Evolutionary conservation across 2,797 vertebrate species (phyloP), one percentile per base, ranked within the genome.

Genomic region (Pseudochromis fuscus): DNA sequence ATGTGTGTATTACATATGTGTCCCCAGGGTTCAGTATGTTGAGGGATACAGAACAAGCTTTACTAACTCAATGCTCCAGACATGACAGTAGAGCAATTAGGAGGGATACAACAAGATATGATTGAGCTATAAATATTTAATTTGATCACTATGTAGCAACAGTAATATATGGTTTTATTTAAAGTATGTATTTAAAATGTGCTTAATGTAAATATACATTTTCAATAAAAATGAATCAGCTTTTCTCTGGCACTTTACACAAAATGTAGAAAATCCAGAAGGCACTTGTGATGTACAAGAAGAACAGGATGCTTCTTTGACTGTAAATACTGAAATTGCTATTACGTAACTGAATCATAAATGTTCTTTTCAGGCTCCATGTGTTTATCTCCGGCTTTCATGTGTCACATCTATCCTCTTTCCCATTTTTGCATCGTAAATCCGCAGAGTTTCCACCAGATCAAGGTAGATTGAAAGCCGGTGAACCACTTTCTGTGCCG

Each of bases 381-480:
- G 28, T 25, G 9, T 77, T 68, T 49, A 64, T 67, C 30, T 3
- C 15, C 21, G 56, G 27, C 11, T 68, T 77, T 49, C 44, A 24
- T 25, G 18, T 76, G 23, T 77, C 66, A 67, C 25, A 72, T 62
- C 35, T 37, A 16, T 9, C 31, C 19, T 45, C 30, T 52, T 71
- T 46, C 21, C 18, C 21, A 37, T 56, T 42, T 65, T 66, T 61
- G 24, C 27, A 42, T 77, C 9, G 66, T 31, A 15, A 72, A 80
- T 80, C 67, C 42, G 5, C 31, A 16, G 28, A 57, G 49, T 40
- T 40, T 66, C 55, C 35, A 31, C 12, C 38, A 75, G 49, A 77
- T 85, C 67, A 76, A 69, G 59, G 77, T 75, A 38, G 53, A 82
- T 23, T 79, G 66, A 77, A 77, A 81, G 77, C 58, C 72, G 75